Percentiles rank a stretch among this genome's conserved stretches.
Evolutionary conservation across 2,797 vertebrate genomes (phyloP).

Genomic region (Nyctalus aviator): DNA sequence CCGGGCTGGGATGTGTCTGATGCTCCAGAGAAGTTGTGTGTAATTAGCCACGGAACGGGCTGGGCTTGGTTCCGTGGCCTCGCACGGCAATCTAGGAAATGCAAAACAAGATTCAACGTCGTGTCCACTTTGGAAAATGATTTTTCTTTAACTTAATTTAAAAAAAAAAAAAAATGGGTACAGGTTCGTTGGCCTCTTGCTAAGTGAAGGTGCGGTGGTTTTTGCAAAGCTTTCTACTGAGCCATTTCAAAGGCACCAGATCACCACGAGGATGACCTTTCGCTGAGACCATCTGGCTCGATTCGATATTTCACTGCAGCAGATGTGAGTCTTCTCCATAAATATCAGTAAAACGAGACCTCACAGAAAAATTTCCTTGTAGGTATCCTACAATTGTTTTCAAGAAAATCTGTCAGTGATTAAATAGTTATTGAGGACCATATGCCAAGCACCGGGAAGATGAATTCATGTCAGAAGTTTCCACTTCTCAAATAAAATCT

Average conservation of each 20-base stretch:
- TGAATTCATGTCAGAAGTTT: neutral
- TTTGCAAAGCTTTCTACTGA: conserved; percentile 31
- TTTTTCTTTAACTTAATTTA: conserved; percentile 70
- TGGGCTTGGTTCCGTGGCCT: conserved; percentile 86
- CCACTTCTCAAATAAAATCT: neutral
- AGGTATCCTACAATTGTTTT: neutral
- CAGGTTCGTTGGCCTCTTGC: conserved; percentile 4
- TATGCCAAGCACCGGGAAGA: neutral
- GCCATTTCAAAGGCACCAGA: conserved; percentile 31
- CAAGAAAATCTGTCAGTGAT: conserved; percentile 35
- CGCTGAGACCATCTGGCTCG: conserved; percentile 48
- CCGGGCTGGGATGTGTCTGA: conserved; percentile 90
- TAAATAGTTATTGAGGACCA: neutral
- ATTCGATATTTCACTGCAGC: neutral
- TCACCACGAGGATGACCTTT: conserved; percentile 21
- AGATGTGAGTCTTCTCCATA: neutral
- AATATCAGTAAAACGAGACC: neutral
- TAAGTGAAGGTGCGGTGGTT: conserved; percentile 27
- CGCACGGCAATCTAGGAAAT: conserved; percentile 85
- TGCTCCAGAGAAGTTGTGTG: conserved; percentile 89
- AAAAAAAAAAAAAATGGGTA: conserved; percentile 3
- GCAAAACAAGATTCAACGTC: conserved; percentile 86
- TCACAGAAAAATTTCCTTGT: neutral
- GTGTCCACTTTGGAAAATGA: conserved; percentile 82
- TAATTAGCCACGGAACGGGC: conserved; percentile 89